Base-by-base conservation (phyloP, 2,113 vertebrate species). In the Bos javanicus region DNA sequence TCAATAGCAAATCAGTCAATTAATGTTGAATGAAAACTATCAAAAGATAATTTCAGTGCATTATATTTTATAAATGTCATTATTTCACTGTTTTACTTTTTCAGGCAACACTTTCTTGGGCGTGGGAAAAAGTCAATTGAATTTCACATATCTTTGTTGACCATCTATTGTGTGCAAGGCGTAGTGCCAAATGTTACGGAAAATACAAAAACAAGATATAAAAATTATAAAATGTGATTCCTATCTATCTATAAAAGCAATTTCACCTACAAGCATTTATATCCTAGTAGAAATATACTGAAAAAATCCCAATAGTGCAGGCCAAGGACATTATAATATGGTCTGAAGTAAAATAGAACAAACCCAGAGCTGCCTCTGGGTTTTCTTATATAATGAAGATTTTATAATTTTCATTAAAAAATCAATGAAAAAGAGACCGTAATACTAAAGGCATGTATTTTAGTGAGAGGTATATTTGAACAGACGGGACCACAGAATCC, bases 61-160 rank as follows among this genome's bases (percentile, higher is more conserved):
- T 90, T 56, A 7, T 92, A 28, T 92, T 95, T 96, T 87, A 23
- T 54, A 95, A 92, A 59, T 84, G 6, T 56, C 25, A 87, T 93
- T 7, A 97, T 87, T 91, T 92, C 67, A 89, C n/a, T 64, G 33
- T 85, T 92, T 94, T 91, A 59, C n/a, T 97, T 92, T 96, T 90
- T 54, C 78, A 71, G 33, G 21, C 16, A 94, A 67, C 25, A 23
- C 28, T 91, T 50, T 33, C 4, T n/a, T 92, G 28, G n/a, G 10
- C 87, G 82, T 71, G 54, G 21, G 33, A 67, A 59, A 86, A 81
- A 36, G 30, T 21, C 25, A 71, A 74, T 52, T 95, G 83, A 48
- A 78, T 91, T 95, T 97, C 21, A 84, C 33, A 90, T 26, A 54
- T 14, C 10, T 74, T 80, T 50, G 23, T 87, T 21, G 26, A 95